A percentile compares a stretch with the other conserved stretches of the same genome.
These are phyloP conservation scores for Chloroceryle inda DNA, from an alignment of 2,797 vertebrate species.

Conservation along the genomic window DNA sequence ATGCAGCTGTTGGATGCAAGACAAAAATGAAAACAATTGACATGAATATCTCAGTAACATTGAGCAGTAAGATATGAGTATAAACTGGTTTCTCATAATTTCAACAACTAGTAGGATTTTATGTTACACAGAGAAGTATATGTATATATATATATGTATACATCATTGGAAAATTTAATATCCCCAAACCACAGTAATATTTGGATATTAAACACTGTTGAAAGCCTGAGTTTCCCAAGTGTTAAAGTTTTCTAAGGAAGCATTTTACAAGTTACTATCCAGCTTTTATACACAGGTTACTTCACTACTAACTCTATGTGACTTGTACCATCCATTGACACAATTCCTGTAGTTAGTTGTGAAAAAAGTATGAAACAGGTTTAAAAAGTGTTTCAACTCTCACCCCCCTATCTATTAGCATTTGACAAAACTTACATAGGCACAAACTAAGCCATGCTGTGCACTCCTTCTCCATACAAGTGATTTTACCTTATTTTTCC, in stretches of 20 bases:
- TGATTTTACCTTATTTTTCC: not conserved
- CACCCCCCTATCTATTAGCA: not conserved
- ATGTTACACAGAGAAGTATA: not conserved
- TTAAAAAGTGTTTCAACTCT: not conserved
- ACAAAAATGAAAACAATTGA: conserved; percentile 26
- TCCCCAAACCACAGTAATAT: not conserved
- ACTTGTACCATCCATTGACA: not conserved
- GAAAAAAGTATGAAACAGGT: not conserved
- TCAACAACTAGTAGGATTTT: not conserved
- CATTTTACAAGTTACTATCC: not conserved
- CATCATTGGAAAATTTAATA: not conserved
- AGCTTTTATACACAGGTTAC: not conserved
- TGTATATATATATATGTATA: not conserved
- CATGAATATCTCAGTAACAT: not conserved
- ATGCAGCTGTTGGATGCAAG: conserved; percentile 87
- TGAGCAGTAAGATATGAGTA: not conserved
- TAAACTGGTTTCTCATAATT: not conserved
- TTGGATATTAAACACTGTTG: not conserved
- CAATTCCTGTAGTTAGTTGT: not conserved
- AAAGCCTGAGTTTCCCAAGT: not conserved
- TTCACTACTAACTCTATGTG: not conserved
- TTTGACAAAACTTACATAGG: not conserved
- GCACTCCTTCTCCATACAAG: not conserved
- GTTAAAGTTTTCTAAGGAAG: not conserved
- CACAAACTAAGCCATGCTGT: not conserved